phyloP scores from a whole-genome alignment of 2,113 vertebrate species.

The Microcebus lehilahytsara region DNA sequence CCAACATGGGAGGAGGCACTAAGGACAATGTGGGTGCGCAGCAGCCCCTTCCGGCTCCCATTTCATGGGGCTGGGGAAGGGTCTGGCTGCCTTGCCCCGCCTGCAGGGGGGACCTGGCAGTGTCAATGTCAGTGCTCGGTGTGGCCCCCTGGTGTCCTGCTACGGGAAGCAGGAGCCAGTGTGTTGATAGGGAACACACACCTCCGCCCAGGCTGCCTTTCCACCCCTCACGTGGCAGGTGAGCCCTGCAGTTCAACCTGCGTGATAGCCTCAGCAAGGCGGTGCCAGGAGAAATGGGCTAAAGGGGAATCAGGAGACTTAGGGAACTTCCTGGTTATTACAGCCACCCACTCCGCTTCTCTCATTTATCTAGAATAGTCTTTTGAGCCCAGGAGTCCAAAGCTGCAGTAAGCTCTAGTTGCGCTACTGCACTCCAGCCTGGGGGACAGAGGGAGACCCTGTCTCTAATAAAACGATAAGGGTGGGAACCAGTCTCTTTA shows the following conservation, averaged over 20 bases:
- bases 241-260: conserved; percentile 16
- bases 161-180: conserved; percentile 59
- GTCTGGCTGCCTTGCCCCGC: background rate
- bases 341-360: background rate
- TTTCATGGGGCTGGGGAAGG: background rate
- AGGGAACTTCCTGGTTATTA: background rate
- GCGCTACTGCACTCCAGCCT: no score
- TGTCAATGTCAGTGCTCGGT: background rate
- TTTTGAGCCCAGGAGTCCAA: background rate
- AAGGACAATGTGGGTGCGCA: conserved; percentile 53
- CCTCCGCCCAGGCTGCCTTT: conserved; percentile 71
- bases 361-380: background rate
- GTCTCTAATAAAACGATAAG: no score
- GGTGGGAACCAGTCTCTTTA: no score
- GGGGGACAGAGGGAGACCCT: no score
- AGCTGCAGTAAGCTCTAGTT: no score
- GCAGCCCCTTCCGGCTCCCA: conserved; percentile 62
- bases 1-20: background rate
- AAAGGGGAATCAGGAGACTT: background rate
- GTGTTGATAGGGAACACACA: conserved; percentile 69
- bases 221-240: conserved; percentile 63
- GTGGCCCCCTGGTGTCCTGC: background rate
- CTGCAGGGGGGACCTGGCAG: background rate
- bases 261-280: background rate
- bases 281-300: background rate